phyloP scores from a whole-genome alignment of 2,113 vertebrate genomes.

The Ptilonorhynchus violaceus region DNA sequence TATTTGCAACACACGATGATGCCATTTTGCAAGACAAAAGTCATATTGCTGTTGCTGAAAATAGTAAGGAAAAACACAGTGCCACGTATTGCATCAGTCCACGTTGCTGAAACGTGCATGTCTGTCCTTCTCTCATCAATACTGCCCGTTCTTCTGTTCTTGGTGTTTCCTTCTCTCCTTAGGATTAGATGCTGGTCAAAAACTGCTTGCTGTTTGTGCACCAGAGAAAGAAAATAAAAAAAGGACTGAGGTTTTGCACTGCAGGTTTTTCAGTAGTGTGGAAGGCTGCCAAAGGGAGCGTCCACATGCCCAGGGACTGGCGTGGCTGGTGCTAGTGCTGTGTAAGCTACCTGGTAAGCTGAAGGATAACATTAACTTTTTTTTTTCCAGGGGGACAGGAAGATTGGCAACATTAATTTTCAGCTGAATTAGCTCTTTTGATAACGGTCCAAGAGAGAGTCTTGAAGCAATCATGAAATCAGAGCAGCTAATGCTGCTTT shows the following conservation, averaged over 20 bases:
- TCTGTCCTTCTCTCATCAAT: neutral
- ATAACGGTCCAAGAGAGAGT: neutral
- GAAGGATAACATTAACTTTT: neutral
- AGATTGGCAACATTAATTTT: neutral
- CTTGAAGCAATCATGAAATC: neutral
- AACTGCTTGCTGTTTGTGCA: neutral
- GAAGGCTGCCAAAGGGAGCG: neutral
- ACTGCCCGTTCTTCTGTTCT: neutral
- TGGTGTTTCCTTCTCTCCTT: neutral
- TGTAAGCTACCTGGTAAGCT: neutral
- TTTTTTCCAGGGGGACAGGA: neutral
- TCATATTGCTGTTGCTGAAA: neutral
- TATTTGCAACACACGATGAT: neutral
- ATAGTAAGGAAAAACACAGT: neutral
- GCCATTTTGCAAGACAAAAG: conserved; percentile 15
- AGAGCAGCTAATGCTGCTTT: neutral
- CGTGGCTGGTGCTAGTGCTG: neutral
- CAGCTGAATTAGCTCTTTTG: conserved; percentile 6
- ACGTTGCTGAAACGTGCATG: accelerated
- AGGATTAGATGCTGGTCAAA: neutral
- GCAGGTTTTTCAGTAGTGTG: neutral
- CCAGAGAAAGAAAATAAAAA: neutral
- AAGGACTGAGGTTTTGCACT: neutral
- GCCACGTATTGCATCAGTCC: neutral
- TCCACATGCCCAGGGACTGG: neutral